These are phyloP conservation scores for Geophilus truncorum DNA, from an alignment of 2,888 invertebrate species.

Conservation along the genomic window DNA sequence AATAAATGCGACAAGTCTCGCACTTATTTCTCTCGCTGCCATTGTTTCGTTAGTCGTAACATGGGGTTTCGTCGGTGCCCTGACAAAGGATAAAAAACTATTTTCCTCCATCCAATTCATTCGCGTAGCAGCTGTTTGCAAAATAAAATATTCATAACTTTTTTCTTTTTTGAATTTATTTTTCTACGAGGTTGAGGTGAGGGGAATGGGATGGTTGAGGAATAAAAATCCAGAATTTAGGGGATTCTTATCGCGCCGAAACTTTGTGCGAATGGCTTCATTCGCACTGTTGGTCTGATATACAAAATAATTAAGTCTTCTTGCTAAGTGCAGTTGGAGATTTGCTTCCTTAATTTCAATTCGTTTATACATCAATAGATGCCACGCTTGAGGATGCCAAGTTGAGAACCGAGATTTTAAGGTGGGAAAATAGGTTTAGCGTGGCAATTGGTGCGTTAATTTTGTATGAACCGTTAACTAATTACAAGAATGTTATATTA, in stretches of 20 bases:
- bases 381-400: too few relatives aligned
- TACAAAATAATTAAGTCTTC: too few relatives aligned
- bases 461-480: not conserved
- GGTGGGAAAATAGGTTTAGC: not conserved
- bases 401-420: not conserved
- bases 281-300: too few relatives aligned
- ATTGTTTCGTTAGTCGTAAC: not conserved
- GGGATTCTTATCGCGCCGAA: not conserved
- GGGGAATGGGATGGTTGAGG: too few relatives aligned
- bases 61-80: not conserved
- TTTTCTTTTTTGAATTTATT: not conserved
- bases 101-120: not conserved
- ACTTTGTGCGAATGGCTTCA: too few relatives aligned
- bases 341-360: not conserved
- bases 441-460: not conserved
- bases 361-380: not conserved
- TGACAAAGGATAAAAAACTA: not conserved
- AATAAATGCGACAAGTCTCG: too few relatives aligned
- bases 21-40: not conserved
- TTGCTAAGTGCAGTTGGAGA: too few relatives aligned
- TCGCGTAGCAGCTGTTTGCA: not conserved
- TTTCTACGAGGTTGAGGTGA: not conserved
- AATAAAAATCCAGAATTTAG: too few relatives aligned
- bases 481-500: conserved; percentile 9
- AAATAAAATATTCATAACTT: not conserved